Evolutionary conservation across 1,140 invertebrate species (phyloP), one percentile per base, ranked within the genome.

Genomic region (Zelostemma sp.): DNA sequence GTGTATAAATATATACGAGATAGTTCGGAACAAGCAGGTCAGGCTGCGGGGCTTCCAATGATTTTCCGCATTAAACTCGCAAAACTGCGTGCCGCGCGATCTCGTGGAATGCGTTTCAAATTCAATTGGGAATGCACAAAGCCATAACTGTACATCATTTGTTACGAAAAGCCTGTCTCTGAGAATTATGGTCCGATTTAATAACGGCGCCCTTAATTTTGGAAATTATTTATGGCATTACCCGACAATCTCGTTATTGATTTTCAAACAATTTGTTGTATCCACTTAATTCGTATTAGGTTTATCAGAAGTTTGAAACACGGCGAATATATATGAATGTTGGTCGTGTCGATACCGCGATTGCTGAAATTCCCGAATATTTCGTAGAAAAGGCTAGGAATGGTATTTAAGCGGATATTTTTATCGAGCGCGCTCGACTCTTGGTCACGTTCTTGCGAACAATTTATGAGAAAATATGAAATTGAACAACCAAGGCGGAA

Each of bases 61-160:
- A 58, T 58, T 48, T 58, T 35, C 18, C 55, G 19, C 14, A 48
- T 48, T 58, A 38, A 15, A 25, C 55, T 56, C 28, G 16, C 49
- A 40, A 53, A 53, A 53, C 31, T 38, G 31, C 33, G 33, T 17
- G 16, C 17, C n/a, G 38, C 33, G 40, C 33, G 31, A 53, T 18
- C 17, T 40, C 38, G 8, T 35, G 33, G 31, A 38, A 38, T 40
- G 33, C 49, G 17, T 40, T 12, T 18, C 17, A 19, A 4, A 18
- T 38, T 18, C 15, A 18, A 8, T 16, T 15, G 15, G 18, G 15
- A 38, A 18, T 17, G 9, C 28, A 35, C 16, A 38, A 51, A 31
- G 33, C 31, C 31, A 38, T 15, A 51, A 51, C 31, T 18, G 35
- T 51, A 51, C 33, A 35, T 51, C 49, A 51, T 35, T 50, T 17